Percentiles rank a stretch among this genome's conserved stretches.
phyloP scores from a whole-genome alignment of 2,113 vertebrate species.

The Romanogobio albipinnatus region DNA sequence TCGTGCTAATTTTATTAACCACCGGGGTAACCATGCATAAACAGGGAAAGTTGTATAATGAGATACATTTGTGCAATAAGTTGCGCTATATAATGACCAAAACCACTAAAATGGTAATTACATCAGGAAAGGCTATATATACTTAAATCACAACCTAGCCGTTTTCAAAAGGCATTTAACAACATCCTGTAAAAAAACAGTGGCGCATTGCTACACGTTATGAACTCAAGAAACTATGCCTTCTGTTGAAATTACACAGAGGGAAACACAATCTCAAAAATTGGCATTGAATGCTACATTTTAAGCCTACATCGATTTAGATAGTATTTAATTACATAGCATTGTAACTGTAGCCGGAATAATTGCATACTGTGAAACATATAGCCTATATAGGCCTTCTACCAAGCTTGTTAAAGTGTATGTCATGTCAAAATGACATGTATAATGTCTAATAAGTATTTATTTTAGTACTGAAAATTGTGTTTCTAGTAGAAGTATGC shows the following conservation, averaged over 20 bases:
- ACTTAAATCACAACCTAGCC: neutral
- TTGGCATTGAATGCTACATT: neutral
- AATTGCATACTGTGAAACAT: neutral
- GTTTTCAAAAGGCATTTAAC: neutral
- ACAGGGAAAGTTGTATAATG: conserved; percentile 55
- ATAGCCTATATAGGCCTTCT: neutral
- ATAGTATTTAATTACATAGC: neutral
- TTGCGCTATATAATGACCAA: conserved; percentile 50
- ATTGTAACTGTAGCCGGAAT: too few species aligned
- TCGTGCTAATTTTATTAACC: conserved; percentile 57
- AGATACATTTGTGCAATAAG: conserved; percentile 55
- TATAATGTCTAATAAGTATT: neutral
- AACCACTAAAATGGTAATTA: conserved; percentile 39
- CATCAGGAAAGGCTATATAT: neutral
- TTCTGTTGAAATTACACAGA: neutral
- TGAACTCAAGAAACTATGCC: neutral
- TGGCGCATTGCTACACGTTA: neutral
- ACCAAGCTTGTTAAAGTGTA: neutral
- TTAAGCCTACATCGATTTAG: neutral
- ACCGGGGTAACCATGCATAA: conserved; percentile 54
- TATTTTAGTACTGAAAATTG: neutral
- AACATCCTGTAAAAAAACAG: neutral
- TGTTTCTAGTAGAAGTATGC: neutral
- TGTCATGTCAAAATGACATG: too few species aligned
- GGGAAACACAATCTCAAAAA: neutral